phyloP scores from a whole-genome alignment of 2,113 vertebrate genomes.

The Etheostoma cragini region DNA sequence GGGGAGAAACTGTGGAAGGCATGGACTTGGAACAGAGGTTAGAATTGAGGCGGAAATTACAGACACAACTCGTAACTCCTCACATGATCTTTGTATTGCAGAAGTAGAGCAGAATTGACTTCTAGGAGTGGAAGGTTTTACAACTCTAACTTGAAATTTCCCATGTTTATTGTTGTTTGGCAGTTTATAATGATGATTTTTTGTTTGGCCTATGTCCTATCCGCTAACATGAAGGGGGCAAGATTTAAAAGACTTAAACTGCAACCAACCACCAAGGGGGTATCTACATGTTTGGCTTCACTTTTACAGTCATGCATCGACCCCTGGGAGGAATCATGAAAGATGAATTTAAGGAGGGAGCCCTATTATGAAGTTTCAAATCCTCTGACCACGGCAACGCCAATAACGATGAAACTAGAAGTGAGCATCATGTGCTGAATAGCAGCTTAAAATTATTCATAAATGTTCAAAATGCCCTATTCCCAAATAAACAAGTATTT shows the following conservation, averaged over 20 bases:
- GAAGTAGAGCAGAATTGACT: background rate
- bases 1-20: slow-evolving; percentile 25
- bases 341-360: background rate
- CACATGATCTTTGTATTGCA: slow-evolving; percentile 7
- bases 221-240: too few species aligned
- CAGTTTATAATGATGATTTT: background rate
- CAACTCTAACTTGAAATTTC: background rate
- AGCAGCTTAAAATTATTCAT: background rate
- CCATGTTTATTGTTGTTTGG: background rate
- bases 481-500: slow-evolving; percentile 8
- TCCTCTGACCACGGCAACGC: background rate
- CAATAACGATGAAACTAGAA: background rate
- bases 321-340: slow-evolving; percentile 3
- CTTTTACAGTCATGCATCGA: too few species aligned
- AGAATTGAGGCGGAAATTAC: slow-evolving; percentile 44
- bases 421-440: background rate
- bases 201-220: too few species aligned
- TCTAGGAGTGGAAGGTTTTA: background rate
- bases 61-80: slow-evolving; percentile 18
- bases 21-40: slow-evolving; percentile 56
- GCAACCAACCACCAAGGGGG: too few species aligned
- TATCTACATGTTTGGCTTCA: too few species aligned
- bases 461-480: background rate
- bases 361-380: background rate
- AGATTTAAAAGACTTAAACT: too few species aligned